Base-by-base conservation (phyloP, 1,140 invertebrate species). In the Philotrypesis tridentata region DNA sequence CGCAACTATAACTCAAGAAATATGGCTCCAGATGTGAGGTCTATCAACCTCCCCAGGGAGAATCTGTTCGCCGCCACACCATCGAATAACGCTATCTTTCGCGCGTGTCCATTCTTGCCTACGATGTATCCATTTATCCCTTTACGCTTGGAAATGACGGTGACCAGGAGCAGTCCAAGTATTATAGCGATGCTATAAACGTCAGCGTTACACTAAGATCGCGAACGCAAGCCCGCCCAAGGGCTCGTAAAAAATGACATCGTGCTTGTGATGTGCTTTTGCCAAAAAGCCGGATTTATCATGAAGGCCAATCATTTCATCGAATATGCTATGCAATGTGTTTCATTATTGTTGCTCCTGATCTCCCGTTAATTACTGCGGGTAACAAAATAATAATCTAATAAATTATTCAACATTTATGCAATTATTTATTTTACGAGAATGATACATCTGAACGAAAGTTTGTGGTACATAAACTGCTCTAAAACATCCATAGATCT, bases 1-100 rank as follows among this genome's bases (percentile, higher is more conserved):
- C 76, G 27, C 65, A 68, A 78, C 65, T 23, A 78, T 78, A 78
- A 78, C 65, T 78, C 65, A 78, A 55, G 65, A 68, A 78, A 23
- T 78, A 78, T 68, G 21, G 40, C 23, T 31, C 37, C 21, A 21
- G 23, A 65, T 65, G 74, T 8, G 25, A 77, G 33, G 74, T 65
- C 33, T 67, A 77, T 73, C 74, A 77, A 77, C 2, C 14, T 67
- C 74, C 61, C 61, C 27, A 14, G 31, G 63, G 11, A 25, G 55
- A 33, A 65, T 61, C 23, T 65, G 29, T 17, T 33, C 40, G 43
- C 60, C n/a, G n/a, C n/a, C n/a, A n/a, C n/a, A n/a, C n/a, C 31
- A 27, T 76, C 29, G 33, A 65, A 7, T 55, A 55, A 55, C 72
- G 27, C 27, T 9, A 74, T 60, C 43, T 74, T 74, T 33, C 17